Conservation (phyloP, 2,797 vertebrate genomes). For the Clarias pachynema region DNA sequence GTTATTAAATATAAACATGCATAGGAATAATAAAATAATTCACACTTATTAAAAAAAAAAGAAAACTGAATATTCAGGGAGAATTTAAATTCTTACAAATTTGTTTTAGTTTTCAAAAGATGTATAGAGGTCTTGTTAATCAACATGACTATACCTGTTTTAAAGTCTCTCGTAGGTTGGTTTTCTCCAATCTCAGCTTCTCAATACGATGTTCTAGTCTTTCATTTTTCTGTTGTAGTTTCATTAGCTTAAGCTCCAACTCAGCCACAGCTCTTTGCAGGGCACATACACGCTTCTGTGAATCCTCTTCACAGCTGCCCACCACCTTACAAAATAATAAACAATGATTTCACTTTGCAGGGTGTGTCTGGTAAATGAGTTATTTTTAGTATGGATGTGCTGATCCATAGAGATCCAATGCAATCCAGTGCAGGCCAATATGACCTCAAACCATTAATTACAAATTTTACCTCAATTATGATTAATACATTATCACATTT, state of each 20-base stretch:
- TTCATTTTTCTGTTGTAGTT: slow-evolving; percentile 52
- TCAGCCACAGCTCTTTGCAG: slow-evolving; percentile 65
- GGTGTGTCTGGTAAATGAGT: background rate
- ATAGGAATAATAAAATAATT: background rate
- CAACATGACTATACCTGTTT: slow-evolving; percentile 34
- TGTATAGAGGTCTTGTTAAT: background rate
- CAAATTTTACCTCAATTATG: too few relatives aligned
- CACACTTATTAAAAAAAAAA: background rate
- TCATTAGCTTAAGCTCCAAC: slow-evolving; percentile 55
- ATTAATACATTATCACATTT: too few relatives aligned
- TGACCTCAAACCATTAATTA: too few relatives aligned
- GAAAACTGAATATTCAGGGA: too few relatives aligned
- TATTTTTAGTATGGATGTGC: background rate
- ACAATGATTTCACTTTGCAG: background rate
- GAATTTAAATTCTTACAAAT: background rate
- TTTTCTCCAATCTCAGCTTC: slow-evolving; percentile 53
- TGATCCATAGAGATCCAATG: background rate
- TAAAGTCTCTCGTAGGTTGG: slow-evolving; percentile 55
- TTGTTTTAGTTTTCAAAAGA: background rate
- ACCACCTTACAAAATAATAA: background rate
- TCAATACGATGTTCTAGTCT: slow-evolving; percentile 56
- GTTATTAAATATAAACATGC: background rate
- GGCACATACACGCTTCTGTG: slow-evolving; percentile 56
- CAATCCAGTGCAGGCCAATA: background rate
- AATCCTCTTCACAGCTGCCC: background rate